Conservation (phyloP, 92 coral and sea anemone genomes). For the Porites divaricata region DNA sequence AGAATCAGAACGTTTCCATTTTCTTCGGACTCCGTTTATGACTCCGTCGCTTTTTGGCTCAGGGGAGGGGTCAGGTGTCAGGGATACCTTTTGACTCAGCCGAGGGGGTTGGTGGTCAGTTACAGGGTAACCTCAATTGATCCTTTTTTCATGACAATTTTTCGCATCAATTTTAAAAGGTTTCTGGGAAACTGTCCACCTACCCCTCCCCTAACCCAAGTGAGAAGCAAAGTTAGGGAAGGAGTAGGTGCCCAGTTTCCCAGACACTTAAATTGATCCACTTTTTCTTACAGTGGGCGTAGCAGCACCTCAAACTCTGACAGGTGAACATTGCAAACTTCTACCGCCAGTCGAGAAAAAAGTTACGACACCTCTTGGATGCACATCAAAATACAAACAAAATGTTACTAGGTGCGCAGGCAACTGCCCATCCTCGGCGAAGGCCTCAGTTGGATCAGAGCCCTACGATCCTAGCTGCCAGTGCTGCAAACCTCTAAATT, state of each 20-base stretch:
- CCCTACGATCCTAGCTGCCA: conserved; percentile 19
- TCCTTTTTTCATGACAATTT: too few species aligned
- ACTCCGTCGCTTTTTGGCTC: too few species aligned
- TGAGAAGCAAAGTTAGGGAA: not conserved
- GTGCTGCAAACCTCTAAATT: conserved; percentile 49
- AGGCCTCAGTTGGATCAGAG: conserved; percentile 36
- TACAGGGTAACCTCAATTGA: too few species aligned
- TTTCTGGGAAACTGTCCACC: too few species aligned
- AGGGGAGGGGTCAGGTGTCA: too few species aligned
- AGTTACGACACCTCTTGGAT: not conserved
- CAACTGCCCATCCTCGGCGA: conserved; percentile 48
- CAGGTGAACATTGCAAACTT: not conserved
- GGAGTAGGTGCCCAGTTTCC: not conserved
- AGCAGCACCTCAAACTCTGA: not conserved
- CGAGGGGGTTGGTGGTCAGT: too few species aligned
- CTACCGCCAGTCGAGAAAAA: not conserved
- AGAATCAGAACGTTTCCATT: too few species aligned
- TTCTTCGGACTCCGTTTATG: too few species aligned
- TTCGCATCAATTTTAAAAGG: too few species aligned
- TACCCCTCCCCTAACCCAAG: not conserved
- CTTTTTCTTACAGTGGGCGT: not conserved
- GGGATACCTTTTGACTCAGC: too few species aligned
- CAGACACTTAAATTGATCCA: not conserved
- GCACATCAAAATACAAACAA: conserved; percentile 35
- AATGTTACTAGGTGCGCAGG: conserved; percentile 52